Conservation (phyloP, 2,797 vertebrate genomes). For the Vireo griseus region DNA sequence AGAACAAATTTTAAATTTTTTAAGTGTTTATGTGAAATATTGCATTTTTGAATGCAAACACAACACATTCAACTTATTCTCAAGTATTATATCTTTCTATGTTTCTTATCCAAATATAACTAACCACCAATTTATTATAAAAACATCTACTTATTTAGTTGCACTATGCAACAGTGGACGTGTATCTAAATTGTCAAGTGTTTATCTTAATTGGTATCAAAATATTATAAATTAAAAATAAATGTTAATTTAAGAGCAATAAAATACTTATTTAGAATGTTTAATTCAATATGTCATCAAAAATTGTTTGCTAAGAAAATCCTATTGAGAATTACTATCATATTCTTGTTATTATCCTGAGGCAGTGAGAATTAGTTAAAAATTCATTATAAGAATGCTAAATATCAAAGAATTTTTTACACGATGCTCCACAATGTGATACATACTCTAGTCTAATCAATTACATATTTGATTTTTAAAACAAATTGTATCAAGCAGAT, state of each 20-base stretch:
- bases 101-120: not conserved
- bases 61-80: not conserved
- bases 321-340: not conserved
- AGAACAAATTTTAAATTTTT: not conserved
- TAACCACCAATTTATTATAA: not conserved
- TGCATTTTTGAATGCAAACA: not conserved
- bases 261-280: not conserved
- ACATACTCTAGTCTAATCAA: not conserved
- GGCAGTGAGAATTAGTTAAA: not conserved
- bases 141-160: not conserved
- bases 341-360: not conserved
- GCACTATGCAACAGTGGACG: not conserved
- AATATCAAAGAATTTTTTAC: not conserved
- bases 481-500: not conserved
- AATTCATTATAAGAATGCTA: not conserved
- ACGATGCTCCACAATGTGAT: not conserved
- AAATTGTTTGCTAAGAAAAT: not conserved
- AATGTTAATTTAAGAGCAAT: not conserved
- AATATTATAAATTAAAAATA: not conserved
- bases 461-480: constrained; percentile 24
- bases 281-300: constrained; percentile 1
- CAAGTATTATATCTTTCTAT: not conserved
- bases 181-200: not conserved
- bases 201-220: not conserved
- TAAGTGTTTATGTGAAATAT: not conserved